Conservation (phyloP, 2,797 vertebrate species). For the Chiloscyllium punctatum region DNA sequence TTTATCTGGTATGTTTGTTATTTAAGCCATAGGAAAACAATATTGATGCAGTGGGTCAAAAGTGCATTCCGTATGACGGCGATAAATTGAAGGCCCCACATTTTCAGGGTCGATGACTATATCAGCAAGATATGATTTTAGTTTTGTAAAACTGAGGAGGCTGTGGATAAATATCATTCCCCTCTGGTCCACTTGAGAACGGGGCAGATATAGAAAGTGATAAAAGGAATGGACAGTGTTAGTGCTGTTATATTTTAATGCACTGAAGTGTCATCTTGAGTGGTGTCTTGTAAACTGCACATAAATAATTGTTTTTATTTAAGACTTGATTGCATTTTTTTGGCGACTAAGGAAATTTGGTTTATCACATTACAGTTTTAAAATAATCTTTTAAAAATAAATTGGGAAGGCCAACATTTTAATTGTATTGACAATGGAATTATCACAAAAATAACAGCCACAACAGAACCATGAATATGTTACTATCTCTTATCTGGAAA, state of each 20-base stretch:
- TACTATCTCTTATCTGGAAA: neutral
- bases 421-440: neutral
- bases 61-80: neutral
- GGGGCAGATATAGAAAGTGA: neutral
- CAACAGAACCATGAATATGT: neutral
- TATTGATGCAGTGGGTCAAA: neutral
- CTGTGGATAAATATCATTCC: neutral
- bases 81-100: neutral
- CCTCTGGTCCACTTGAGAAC: neutral
- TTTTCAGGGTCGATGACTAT: neutral
- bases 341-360: neutral
- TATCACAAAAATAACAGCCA: neutral
- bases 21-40: neutral
- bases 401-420: neutral
- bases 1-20: neutral
- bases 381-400: neutral
- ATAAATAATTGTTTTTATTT: neutral
- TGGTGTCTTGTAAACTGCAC: neutral
- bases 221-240: neutral
- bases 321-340: neutral
- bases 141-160: neutral
- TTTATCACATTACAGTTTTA: neutral
- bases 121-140: neutral
- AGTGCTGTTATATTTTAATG: neutral
- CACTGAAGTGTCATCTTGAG: neutral